Conservation (phyloP, 37 sponge, comb jelly and placozoan species). For the Dysidea cf. avara region DNA sequence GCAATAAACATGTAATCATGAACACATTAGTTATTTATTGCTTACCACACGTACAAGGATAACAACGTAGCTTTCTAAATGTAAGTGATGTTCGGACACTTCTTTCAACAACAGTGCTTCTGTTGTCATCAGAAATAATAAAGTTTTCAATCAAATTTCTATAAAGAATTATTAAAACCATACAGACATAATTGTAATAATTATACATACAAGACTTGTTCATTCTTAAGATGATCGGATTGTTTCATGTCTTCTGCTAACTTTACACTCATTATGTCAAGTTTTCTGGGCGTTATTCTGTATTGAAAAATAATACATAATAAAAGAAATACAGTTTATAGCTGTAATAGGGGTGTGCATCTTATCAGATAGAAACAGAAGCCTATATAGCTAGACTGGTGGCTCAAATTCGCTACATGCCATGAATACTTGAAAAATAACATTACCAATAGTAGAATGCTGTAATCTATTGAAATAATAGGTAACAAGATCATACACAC, state of each 20-base stretch:
- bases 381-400: neutral
- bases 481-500: too few relatives aligned
- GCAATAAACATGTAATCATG: neutral
- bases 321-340: too few relatives aligned
- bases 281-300: conserved; percentile 62
- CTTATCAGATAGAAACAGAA: neutral
- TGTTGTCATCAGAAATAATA: too few relatives aligned
- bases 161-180: neutral
- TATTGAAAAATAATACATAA: too few relatives aligned
- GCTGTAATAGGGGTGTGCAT: neutral
- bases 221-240: neutral
- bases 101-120: conserved; percentile 41
- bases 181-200: neutral
- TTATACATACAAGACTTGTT: neutral
- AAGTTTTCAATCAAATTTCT: too few relatives aligned
- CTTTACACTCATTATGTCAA: conserved; percentile 34
- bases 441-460: too few relatives aligned
- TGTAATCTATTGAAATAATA: too few relatives aligned
- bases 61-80: conserved; percentile 47
- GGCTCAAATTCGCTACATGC: too few relatives aligned
- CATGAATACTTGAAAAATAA: too few relatives aligned
- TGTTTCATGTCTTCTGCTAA: conserved; percentile 14
- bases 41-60: conserved; percentile 31
- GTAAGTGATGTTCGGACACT: conserved; percentile 60
- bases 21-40: neutral